A percentile compares a stretch with the other conserved stretches of the same genome.
Conservation (phyloP, 2,888 invertebrate species). For the Arge pagana region DNA sequence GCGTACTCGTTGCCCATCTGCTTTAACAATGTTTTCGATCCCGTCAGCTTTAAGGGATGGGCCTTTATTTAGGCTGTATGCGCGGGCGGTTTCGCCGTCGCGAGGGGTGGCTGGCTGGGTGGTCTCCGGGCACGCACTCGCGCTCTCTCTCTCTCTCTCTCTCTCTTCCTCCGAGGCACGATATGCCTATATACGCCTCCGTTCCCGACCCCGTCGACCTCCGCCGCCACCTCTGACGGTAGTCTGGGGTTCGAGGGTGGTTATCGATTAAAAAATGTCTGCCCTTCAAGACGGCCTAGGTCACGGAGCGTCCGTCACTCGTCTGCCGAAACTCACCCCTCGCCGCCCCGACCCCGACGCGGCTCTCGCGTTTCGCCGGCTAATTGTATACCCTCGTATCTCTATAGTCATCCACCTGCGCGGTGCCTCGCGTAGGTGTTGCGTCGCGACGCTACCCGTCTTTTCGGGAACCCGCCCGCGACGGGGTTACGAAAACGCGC, state of each 20-base stretch:
- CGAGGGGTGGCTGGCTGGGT: slow-evolving; percentile 20
- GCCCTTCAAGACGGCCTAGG: slow-evolving; percentile 59
- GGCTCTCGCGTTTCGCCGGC: no score
- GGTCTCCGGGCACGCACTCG: neutral
- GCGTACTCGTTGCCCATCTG: no score
- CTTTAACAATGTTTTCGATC: slow-evolving; percentile 57
- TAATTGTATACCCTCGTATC: no score
- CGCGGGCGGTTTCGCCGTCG: slow-evolving; percentile 24
- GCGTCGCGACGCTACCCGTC: no score
- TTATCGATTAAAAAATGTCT: slow-evolving; percentile 59
- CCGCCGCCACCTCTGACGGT: slow-evolving; percentile 15
- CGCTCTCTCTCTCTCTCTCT: slow-evolving; percentile 31
- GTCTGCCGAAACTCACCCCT: slow-evolving; percentile 27
- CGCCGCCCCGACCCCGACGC: no score
- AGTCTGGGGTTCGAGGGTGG: slow-evolving; percentile 40
- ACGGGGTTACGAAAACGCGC: no score
- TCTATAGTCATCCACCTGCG: no score
- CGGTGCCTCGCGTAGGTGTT: no score
- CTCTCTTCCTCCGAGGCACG: slow-evolving; percentile 26
- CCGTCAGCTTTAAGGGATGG: slow-evolving; percentile 54
- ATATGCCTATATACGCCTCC: slow-evolving; percentile 8
- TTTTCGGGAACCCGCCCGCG: no score
- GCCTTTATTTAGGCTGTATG: slow-evolving; percentile 54
- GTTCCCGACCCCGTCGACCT: slow-evolving; percentile 15
- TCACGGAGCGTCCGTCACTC: slow-evolving; percentile 55